Evolutionary conservation across 1,140 invertebrate genomes (phyloP), one percentile per base, ranked within the genome.

Genomic region (Eupristina koningsbergeri): DNA sequence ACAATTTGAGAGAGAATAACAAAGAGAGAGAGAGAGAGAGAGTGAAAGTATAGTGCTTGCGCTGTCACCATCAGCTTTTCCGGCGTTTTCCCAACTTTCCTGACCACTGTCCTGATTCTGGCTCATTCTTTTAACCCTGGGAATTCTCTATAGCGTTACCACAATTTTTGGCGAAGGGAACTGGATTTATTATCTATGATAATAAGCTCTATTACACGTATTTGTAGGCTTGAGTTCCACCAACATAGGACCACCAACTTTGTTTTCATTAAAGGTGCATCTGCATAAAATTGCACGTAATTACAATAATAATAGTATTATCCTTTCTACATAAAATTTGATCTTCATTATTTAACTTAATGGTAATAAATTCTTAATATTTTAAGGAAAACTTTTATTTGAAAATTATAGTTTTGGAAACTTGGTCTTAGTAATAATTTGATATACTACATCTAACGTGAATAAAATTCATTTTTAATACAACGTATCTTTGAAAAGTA

Each of bases 151-250:
- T 41, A 7, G 13, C n/a, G 9, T 0, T 34, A n/a, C 58, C 36
- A 15, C 69, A 63, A 64, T 78, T 78, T 78, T 78, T 78, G 1
- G 19, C 3, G 6, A 15, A 36, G 13, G 9, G 53, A 36, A n/a
- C 0, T n/a, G 29, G 58, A 78, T 78, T 78, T 78, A 73, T 73
- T 41, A 26, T 73, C 22, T n/a, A 29, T 15, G 29, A 29, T 45
- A 78, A 78, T 78, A 58, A 64, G 76, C 76, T n/a, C 76, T 36
- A 78, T 78, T 64, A 78, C n/a, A 13, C 61, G 26, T 58, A 34
- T 39, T 58, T 61, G 17, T 47, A 41, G 22, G 61, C 76, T 45
- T 73, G 22, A 1, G 39, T 17, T 17, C 6, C n/a, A 50, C n/a
- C 76, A 9, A 41, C 26, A 7, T 0, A 15, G 39, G 29, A 0